Percentiles rank a stretch among this genome's conserved stretches.
Conservation (phyloP, 2,888 invertebrate species). For the Anoncus sp. region DNA sequence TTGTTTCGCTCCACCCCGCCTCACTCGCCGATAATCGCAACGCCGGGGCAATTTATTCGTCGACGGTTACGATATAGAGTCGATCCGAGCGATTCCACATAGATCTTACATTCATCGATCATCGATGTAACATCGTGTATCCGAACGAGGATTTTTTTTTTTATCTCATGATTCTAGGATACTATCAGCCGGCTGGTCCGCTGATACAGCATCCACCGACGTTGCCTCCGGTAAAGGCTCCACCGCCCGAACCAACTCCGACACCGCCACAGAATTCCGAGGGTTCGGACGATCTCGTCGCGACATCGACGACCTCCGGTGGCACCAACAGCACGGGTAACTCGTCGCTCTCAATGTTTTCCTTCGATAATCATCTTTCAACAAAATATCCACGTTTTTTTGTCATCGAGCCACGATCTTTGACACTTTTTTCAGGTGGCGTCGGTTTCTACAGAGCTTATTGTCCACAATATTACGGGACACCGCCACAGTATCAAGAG, state of each 20-base stretch:
- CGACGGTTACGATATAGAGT: constrained; percentile 9
- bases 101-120: constrained; percentile 3
- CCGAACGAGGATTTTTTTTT: constrained; percentile 9
- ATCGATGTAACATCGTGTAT: neutral
- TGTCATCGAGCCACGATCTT: neutral
- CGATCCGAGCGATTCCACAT: neutral
- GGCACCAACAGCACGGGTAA: constrained; percentile 79
- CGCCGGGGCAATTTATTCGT: constrained; percentile 32
- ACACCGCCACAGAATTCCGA: constrained; percentile 82
- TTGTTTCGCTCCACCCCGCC: constrained; percentile 19
- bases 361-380: constrained; percentile 33
- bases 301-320: constrained; percentile 80
- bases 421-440: constrained; percentile 73
- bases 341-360: no score
- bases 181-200: constrained; percentile 97
- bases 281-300: constrained; percentile 80
- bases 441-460: constrained; percentile 81
- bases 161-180: constrained; percentile 86
- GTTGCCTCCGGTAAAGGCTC: constrained; percentile 80
- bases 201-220: constrained; percentile 87
- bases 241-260: constrained; percentile 81
- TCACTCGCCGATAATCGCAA: constrained; percentile 37
- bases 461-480: constrained; percentile 84
- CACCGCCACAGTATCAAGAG: constrained; percentile 83
- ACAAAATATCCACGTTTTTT: neutral